Evolutionary conservation across 1,140 invertebrate genomes (phyloP), one percentile per base, ranked within the genome.

Genomic region (Trachymyrmex septentrionalis): DNA sequence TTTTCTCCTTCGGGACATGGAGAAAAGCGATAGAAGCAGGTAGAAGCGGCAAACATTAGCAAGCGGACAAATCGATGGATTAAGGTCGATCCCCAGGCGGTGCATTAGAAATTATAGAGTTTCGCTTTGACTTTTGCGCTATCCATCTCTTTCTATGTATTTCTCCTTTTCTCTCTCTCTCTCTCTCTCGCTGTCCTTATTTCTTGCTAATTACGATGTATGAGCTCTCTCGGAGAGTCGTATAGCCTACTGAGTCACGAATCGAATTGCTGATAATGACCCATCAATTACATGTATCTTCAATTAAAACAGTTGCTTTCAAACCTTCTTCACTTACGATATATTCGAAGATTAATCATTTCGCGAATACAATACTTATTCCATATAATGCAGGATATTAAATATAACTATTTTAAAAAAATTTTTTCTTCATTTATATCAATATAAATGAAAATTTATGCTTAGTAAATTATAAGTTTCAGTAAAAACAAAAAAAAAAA

Each of bases 51-150:
- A 27, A 16, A 55, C 57, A 72, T 80, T 80, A 86, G 72, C 59
- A 53, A 59, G 30, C 48, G 66, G 81, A 72, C 87, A 88, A 89
- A 89, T 89, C 87, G 87, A 89, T 85, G 73, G 87, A 89, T 88
- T 89, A 89, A 88, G 86, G 57, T 85, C 72, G 71, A 48, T 66
- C 66, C 66, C 78, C 48, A 27, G 57, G 24, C 34, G 27, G 73
- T 64, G 82, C 82, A 78, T 85, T 85, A 85, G 72, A 53, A 72
- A 72, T 19, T 73, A 73, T 66, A n/a, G 73, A 88, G 66, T 86
- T 57, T 64, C 66, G 61, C 19, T 80, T 38, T 57, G 27, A 27
- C 27, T 72, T 71, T 55, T 44, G 34, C 21, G n/a, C 55, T 61
- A 84, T 77, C 19, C 53, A 16, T 38, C 72, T 55, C 14, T 19